Base-by-base conservation (phyloP, 1,140 invertebrate genomes). In the Fopius arisanus region DNA sequence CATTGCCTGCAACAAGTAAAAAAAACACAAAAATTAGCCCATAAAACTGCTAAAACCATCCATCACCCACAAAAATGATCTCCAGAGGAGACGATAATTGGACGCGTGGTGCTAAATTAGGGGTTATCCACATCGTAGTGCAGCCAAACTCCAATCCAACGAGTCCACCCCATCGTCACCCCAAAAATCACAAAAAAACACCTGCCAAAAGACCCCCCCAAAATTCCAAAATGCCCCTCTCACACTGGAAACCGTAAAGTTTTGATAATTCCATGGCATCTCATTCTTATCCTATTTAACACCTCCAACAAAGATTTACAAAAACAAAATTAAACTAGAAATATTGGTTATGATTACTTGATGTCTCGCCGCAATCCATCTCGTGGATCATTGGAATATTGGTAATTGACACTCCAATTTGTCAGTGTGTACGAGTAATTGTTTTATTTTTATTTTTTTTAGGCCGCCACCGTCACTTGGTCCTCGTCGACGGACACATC, bases 1-100 rank as follows among this genome's bases (percentile, higher is more conserved):
- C 96, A 93, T 96, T 96, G 90, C 95, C 95, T 96, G 87, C 3
- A 91, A 91, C 77, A 82, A 69, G 78, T 75, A 79, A 72, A 54
- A 73, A 62, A 72, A 72, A 71, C n/a, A n/a, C n/a, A n/a, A n/a
- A n/a, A n/a, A n/a, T n/a, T n/a, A n/a, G n/a, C n/a, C n/a, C n/a
- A n/a, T n/a, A n/a, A n/a, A n/a, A n/a, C n/a, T 51, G 19, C 37
- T 16, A 41, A 26, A 67, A 37, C 12, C 19, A 31, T 29, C 48
- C 40, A 12, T 68, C 9, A 43, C 12, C n/a, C 2, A 65, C 14
- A 16, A 65, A 29, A 16, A 33, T 31, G 12, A 16, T 5, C 10
- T 3, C 16, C 3, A 16, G 43, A 54, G 16, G 19, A 5, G n/a
- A 19, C 23, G 28, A 62, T 9, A 31, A 14, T 65, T 16, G 62